These are phyloP conservation scores for Drosophila kambysellisi DNA, from an alignment of 2,888 invertebrate genomes.

Conservation along the genomic window DNA sequence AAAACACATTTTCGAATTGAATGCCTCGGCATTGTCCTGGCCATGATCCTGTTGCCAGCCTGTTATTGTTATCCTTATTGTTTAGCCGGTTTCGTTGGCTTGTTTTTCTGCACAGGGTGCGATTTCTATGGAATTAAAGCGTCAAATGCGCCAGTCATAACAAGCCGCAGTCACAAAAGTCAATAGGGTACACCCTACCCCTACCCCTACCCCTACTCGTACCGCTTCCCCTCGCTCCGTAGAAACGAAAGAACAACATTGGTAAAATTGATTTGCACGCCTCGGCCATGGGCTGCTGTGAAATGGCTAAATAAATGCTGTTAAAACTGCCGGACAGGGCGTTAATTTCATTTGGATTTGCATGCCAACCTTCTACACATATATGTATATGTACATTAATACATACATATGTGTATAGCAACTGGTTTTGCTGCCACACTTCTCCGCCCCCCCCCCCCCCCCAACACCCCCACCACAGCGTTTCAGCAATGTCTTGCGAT, in stretches of 20 bases:
- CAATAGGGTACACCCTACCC: slow-evolving; percentile 25
- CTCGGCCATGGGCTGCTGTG: slow-evolving; percentile 42
- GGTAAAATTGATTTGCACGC: slow-evolving; percentile 72
- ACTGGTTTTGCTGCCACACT: slow-evolving; percentile 51
- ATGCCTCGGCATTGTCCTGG: slow-evolving; percentile 60
- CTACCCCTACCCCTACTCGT: not conserved
- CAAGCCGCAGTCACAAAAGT: slow-evolving; percentile 60
- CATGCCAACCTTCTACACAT: slow-evolving; percentile 38
- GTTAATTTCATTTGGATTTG: slow-evolving; percentile 76
- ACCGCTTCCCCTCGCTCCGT: not conserved
- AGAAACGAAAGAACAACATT: slow-evolving; percentile 34
- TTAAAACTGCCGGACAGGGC: slow-evolving; percentile 74
- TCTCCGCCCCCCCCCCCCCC: too few species aligned
- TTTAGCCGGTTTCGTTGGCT: slow-evolving; percentile 18
- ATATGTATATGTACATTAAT: not conserved
- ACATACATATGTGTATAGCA: slow-evolving; percentile 1
- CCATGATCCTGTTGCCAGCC: slow-evolving; percentile 50
- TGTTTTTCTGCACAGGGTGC: slow-evolving; percentile 46
- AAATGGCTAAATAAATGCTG: slow-evolving; percentile 72
- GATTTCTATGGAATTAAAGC: slow-evolving; percentile 75
- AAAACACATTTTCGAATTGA: slow-evolving; percentile 75
- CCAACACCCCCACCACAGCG: slow-evolving; percentile 11
- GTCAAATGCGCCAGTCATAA: slow-evolving; percentile 77
- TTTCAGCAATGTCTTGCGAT: slow-evolving; percentile 77
- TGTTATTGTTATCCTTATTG: slow-evolving; percentile 28